phyloP scores from a whole-genome alignment of 2,797 vertebrate species.

The Galagoides demidoff region DNA sequence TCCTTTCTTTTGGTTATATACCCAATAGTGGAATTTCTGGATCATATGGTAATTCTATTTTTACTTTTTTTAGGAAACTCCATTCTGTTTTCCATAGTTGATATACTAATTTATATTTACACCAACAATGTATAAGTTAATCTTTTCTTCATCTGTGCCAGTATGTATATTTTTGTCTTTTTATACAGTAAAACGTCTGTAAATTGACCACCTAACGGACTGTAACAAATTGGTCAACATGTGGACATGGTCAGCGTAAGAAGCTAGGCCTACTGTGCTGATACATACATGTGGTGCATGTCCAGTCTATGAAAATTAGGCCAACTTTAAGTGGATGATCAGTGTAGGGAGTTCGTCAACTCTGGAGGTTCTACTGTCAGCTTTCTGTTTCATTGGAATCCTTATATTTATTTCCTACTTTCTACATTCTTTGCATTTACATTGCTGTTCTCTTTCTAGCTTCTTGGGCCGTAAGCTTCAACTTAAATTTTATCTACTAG shows the following conservation, averaged over 20 bases:
- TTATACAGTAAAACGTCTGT: background rate
- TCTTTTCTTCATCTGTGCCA: background rate
- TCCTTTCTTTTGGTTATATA: background rate
- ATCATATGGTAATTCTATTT: background rate
- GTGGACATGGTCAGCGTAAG: too few relatives aligned
- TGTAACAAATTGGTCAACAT: too few relatives aligned
- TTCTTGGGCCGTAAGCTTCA: background rate
- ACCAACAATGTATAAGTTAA: background rate
- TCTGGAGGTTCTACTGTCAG: background rate
- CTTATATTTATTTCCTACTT: conserved; percentile 14
- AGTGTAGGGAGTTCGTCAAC: too few relatives aligned
- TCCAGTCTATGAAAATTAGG: too few relatives aligned
- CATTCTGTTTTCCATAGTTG: background rate
- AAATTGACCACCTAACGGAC: too few relatives aligned
- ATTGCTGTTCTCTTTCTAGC: background rate
- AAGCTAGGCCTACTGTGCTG: too few relatives aligned
- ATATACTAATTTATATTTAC: background rate
- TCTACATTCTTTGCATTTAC: conserved; percentile 17
- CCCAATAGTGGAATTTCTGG: background rate
- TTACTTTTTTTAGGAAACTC: background rate
- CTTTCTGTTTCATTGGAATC: conserved; percentile 3
- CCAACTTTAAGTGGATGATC: too few relatives aligned
- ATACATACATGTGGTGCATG: too few relatives aligned
- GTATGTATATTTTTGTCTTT: background rate
- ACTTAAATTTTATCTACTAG: background rate